Evolutionary conservation across 2,888 invertebrate species (phyloP), one percentile per base, ranked within the genome.

Genomic region (Noctua comes): DNA sequence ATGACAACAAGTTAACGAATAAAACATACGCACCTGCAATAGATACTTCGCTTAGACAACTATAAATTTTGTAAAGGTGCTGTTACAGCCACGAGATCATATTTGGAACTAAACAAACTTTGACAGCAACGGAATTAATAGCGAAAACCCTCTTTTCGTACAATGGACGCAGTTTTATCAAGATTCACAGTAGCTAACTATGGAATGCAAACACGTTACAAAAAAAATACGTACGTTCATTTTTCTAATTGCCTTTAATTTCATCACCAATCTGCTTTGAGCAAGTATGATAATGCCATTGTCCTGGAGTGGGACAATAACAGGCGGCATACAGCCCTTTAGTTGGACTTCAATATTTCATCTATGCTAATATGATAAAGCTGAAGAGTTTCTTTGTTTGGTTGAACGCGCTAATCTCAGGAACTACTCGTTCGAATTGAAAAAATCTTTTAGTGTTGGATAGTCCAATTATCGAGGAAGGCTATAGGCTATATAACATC

Each of bases 41-140:
- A 21, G 0, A 0, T 43, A 31, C 36, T 10, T 8, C 10, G 8
- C 11, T 13, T 46, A 2, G 7, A 2, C 18, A 65, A 36, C 24
- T 27, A 73, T 64, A 54, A 13, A 43, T 36, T 51, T 62, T 36
- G 13, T 13, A 4, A 51, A 51, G 16, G 31, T n/a, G 6, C 24
- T 24, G 10, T 54, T 36, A 36, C 3, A 73, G 7, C 24, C 24
- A 27, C 18, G 62, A 73, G 5, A 72, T 11, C 2, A 1, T 24
- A 72, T 73, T 36, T 72, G 16, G 7, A 43, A 64, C 24, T 36
- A n/a, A 80, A 64, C 6, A 73, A 73, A 43, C 16, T 24, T 62
- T n/a, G 31, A 51, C 51, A 43, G 31, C 3, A 64, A 51, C 31
- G n/a, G 4, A 62, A 78, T 48, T 48, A 40, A 80, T 59, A 40